Base-by-base conservation (phyloP, 2,888 invertebrate species). In the Lymantria dispar region DNA sequence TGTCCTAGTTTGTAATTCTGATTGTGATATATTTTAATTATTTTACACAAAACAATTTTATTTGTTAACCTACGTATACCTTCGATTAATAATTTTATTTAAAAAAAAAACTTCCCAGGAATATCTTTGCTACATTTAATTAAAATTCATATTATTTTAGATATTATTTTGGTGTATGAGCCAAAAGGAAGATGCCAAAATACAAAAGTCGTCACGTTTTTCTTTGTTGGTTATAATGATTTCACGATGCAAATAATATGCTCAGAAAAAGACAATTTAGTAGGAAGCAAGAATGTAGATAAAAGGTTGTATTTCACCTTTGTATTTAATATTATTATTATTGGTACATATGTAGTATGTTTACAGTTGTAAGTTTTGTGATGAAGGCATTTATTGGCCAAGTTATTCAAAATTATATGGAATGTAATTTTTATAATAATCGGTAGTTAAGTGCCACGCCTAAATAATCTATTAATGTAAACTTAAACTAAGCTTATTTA, bases 311-410 rank as follows among this genome's bases (percentile, higher is more conserved):
- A 80, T 76, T 70, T 69, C 75, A 72, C 66, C 61, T 72, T 42
- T 52, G 39, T 46, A 67, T 72, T 66, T 45, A 52, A 42, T 36
- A 36, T 38, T 51, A 53, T 15, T 63, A 38, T 45, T 54, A 52
- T 53, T 49, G 62, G 65, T 68, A 64, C 47, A 43, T 48, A 37
- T 29, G 22, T 22, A 43, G 58, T 71, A 68, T 60, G 56, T 54
- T 64, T 62, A 62, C 66, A 68, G 57, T 65, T 65, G 70, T 74
- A 76, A 76, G 76, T 81, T 76, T 80, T 83, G 86, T 86, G 86
- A 87, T 85, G 83, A 80, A 70, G 88, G 89, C 90, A 88, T 87
- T 87, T 87, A 87, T 78, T 85, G 87, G 87, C 85, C 87, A 78
- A 78, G 76, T 83, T 83, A 81, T 77, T 83, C 70, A 63, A 83